These are phyloP conservation scores for Thumatha senex DNA, from an alignment of 2,888 invertebrate genomes.

Conservation along the genomic window DNA sequence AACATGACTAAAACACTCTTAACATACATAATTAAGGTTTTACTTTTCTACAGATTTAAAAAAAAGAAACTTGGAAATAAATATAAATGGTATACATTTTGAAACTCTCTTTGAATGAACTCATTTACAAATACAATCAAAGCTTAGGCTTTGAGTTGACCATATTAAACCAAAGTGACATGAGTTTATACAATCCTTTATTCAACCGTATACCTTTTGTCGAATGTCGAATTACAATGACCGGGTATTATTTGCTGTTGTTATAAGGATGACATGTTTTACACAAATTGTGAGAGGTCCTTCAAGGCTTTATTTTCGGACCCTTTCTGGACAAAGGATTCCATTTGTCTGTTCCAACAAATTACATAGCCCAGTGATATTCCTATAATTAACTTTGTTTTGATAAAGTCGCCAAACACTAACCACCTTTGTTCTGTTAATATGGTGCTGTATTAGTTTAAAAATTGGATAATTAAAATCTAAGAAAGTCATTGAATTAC, in stretches of 20 bases:
- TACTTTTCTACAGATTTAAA: no score
- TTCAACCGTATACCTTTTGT: slow-evolving; percentile 34
- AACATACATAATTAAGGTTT: no score
- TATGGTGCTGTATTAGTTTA: neutral
- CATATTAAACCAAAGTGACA: slow-evolving; percentile 18
- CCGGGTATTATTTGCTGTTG: slow-evolving; percentile 30
- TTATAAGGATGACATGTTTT: slow-evolving; percentile 27
- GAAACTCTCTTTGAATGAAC: neutral
- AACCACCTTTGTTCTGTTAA: neutral
- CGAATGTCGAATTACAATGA: slow-evolving; percentile 34
- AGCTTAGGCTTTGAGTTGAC: slow-evolving; percentile 13
- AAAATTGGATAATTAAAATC: no score
- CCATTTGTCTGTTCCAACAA: slow-evolving; percentile 18
- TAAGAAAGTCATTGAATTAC: no score
- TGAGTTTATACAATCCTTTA: slow-evolving; percentile 18
- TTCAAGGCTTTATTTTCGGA: slow-evolving; percentile 20
- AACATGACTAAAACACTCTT: no score
- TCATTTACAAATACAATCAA: neutral
- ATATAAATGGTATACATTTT: no score
- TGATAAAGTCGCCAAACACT: slow-evolving; percentile 7
- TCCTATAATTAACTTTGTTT: slow-evolving; percentile 26
- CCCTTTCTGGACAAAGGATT: slow-evolving; percentile 24
- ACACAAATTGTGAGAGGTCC: slow-evolving; percentile 13
- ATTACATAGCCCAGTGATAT: slow-evolving; percentile 24
- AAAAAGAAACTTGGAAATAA: no score